Base-by-base conservation (phyloP, 2,797 vertebrate genomes). In the Adelosebastes latens region DNA sequence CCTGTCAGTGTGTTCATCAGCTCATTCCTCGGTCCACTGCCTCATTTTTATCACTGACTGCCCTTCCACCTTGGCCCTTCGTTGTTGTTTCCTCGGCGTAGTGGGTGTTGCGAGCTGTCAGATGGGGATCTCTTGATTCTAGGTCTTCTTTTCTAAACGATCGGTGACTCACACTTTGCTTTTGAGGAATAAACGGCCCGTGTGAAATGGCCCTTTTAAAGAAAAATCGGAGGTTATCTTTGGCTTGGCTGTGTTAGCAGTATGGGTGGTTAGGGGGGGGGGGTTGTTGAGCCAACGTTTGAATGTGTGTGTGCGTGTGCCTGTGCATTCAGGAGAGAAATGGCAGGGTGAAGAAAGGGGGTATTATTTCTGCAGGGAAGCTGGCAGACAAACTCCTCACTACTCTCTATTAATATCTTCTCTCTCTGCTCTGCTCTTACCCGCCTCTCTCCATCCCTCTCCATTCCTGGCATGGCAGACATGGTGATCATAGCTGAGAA, bases 401-500 rank as follows among this genome's bases (percentile, higher is more conserved):
- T 81, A 77, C 71, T 68, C 74, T 79, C 86, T 91, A 92, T 93
- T 90, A 90, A 94, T 93, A 93, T 84, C 83, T 42, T 65, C 81
- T 82, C 4, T 1, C 75, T 88, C 66, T 69, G 32, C 67, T 64
- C 69, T 22, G 29, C 61, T 70, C 75, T 31, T 42, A 70, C 74
- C 67, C 80, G 74, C 79, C 67, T 78, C 63, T 75, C 81, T 46
- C 34, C 77, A 71, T 83, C 80, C 32, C 73, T 20, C 77, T 85
- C 82, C 91, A 92, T 94, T 95, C 92, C 84, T 91, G 75, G 80
- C 67, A 92, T 93, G 81, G 88, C 89, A 88, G 75, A 75, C 88
- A 82, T 93, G 89, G 87, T 70, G 87, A 92, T 89, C 93, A 89
- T 93, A 89, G 88, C 87, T 87, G 85, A 87, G 77, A 29, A 29